Evolutionary conservation across 2,113 vertebrate genomes (phyloP).

Genomic region (Gracilinanus agilis): DNA sequence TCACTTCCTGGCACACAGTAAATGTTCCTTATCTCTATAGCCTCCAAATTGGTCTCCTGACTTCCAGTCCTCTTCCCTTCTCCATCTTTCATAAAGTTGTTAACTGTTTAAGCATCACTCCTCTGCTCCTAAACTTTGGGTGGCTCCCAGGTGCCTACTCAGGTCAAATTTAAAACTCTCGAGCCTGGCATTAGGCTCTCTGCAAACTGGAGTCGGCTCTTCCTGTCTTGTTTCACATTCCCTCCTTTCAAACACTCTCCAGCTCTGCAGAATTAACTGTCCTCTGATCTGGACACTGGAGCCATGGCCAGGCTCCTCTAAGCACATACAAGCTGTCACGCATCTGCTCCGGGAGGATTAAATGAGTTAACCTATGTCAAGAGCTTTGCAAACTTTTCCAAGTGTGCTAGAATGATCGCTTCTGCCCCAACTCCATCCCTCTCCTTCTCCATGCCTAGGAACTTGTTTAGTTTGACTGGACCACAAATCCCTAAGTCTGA

Average conservation of each 20-base stretch:
- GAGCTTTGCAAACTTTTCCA: background rate
- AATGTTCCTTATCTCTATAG: background rate
- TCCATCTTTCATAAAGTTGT: background rate
- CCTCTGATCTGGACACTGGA: background rate
- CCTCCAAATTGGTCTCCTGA: background rate
- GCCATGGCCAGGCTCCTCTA: too few relatives aligned
- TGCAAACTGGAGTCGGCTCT: background rate
- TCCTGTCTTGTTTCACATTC: background rate
- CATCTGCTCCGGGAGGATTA: background rate
- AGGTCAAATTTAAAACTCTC: background rate
- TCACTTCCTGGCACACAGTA: background rate
- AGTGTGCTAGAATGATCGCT: background rate
- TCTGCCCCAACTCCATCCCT: background rate
- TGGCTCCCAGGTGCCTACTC: background rate
- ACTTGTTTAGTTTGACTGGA: background rate
- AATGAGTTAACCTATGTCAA: background rate
- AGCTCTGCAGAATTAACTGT: background rate
- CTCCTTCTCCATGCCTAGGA: background rate
- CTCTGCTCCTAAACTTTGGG: background rate
- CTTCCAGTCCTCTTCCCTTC: background rate
- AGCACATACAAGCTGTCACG: background rate
- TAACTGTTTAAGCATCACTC: background rate
- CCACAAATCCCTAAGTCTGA: background rate
- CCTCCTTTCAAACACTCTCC: background rate
- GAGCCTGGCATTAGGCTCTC: background rate